Evolutionary conservation across 1,140 invertebrate species (phyloP).

Genomic region (Apis laboriosa): DNA sequence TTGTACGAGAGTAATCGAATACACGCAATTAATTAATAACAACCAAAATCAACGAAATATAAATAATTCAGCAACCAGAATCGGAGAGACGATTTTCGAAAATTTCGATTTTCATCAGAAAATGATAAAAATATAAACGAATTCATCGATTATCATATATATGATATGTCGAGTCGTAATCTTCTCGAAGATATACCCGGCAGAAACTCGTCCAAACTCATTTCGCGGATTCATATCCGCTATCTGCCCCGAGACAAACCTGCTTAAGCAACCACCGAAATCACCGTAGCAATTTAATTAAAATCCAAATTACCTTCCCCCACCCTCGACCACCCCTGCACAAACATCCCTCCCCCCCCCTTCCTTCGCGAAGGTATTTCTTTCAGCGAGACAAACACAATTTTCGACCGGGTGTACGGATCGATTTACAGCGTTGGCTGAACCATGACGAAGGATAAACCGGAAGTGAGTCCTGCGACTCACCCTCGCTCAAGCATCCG

Average conservation of each 20-base stretch:
- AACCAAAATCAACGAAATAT: too few species aligned
- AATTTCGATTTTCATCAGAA: too few species aligned
- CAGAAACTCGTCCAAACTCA: too few species aligned
- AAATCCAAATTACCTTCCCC: background rate
- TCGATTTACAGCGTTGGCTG: conserved; percentile 9
- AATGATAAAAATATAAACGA: too few species aligned
- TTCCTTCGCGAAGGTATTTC: background rate
- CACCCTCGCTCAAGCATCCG: conserved; percentile 50
- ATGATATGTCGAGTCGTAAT: too few species aligned
- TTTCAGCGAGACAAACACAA: conserved; percentile 8
- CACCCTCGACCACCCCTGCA: background rate
- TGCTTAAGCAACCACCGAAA: background rate
- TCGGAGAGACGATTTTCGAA: too few species aligned
- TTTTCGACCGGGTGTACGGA: background rate
- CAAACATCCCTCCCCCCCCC: background rate
- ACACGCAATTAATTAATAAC: too few species aligned
- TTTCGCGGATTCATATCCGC: background rate
- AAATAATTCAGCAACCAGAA: too few species aligned
- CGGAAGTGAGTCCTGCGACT: conserved; percentile 57
- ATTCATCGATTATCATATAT: too few species aligned
- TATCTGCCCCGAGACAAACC: background rate
- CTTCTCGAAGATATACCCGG: too few species aligned
- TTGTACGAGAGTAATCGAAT: too few species aligned
- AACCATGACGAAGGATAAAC: conserved; percentile 53
- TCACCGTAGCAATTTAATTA: background rate